Evolutionary conservation across 2,888 invertebrate genomes (phyloP).

Genomic region (Tenthredo scrophulariae): DNA sequence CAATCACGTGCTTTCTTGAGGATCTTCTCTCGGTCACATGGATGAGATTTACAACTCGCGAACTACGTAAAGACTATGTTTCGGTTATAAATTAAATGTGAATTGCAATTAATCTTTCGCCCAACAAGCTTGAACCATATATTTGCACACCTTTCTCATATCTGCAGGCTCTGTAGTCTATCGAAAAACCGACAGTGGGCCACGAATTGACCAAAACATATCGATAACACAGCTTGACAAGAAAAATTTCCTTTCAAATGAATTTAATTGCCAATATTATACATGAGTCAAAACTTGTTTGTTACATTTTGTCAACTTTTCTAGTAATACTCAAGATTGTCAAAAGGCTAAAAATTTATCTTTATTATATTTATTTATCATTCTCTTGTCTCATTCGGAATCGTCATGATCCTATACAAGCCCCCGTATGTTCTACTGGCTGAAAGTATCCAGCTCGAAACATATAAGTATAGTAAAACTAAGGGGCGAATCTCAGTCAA

Average conservation of each 20-base stretch:
- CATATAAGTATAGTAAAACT: neutral
- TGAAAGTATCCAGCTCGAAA: neutral
- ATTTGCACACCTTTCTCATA: neutral
- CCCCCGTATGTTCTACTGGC: neutral
- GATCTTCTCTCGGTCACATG: neutral
- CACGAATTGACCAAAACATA: neutral
- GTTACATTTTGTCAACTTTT: neutral
- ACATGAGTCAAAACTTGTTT: slow-evolving; percentile 13
- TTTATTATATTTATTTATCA: slow-evolving; percentile 1
- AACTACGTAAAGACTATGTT: neutral
- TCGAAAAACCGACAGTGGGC: neutral
- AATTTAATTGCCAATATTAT: slow-evolving; percentile 9
- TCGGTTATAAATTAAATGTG: neutral
- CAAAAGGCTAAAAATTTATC: neutral
- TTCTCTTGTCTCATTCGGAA: neutral
- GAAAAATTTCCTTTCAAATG: neutral
- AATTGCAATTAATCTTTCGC: neutral
- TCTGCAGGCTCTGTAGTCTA: neutral
- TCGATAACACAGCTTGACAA: neutral
- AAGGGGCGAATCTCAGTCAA: neutral
- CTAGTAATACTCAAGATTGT: neutral
- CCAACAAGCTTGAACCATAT: neutral
- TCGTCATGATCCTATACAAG: neutral
- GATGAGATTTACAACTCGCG: neutral
- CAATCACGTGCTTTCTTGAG: slow-evolving; percentile 12